Conservation (phyloP, 2,888 invertebrate species). For the Chironomus tentans region DNA sequence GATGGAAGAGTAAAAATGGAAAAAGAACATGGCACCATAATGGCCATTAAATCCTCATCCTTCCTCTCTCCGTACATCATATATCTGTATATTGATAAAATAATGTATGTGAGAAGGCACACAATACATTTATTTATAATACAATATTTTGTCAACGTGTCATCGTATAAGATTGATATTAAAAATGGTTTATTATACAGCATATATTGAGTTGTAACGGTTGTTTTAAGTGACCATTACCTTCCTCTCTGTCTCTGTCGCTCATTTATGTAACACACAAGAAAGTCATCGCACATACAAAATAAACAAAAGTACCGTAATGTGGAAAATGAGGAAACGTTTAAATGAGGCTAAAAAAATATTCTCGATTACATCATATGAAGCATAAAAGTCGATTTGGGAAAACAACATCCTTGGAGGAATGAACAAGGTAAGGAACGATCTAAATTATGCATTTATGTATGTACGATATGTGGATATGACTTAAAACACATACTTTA, state of each 20-base stretch:
- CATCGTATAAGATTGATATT: constrained; percentile 26
- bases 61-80: not conserved
- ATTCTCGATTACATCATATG: not conserved
- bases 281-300: too few relatives aligned
- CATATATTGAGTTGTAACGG: not conserved
- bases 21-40: constrained; percentile 9
- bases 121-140: constrained; percentile 1
- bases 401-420: not conserved
- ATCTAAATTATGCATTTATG: not conserved
- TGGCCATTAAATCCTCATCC: constrained; percentile 13
- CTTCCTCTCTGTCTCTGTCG: too few relatives aligned
- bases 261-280: too few relatives aligned
- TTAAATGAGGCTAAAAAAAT: not conserved
- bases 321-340: not conserved
- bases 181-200: constrained; percentile 6
- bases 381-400: constrained; percentile 2
- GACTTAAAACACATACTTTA: not conserved
- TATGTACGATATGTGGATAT: not conserved
- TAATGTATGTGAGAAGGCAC: not conserved
- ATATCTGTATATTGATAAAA: not conserved
- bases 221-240: too few relatives aligned
- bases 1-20: not conserved
- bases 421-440: not conserved
- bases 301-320: not conserved
- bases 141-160: constrained; percentile 27